Evolutionary conservation across 2,888 invertebrate genomes (phyloP), one percentile per base, ranked within the genome.

Genomic region (Phrixothrix hirtus): DNA sequence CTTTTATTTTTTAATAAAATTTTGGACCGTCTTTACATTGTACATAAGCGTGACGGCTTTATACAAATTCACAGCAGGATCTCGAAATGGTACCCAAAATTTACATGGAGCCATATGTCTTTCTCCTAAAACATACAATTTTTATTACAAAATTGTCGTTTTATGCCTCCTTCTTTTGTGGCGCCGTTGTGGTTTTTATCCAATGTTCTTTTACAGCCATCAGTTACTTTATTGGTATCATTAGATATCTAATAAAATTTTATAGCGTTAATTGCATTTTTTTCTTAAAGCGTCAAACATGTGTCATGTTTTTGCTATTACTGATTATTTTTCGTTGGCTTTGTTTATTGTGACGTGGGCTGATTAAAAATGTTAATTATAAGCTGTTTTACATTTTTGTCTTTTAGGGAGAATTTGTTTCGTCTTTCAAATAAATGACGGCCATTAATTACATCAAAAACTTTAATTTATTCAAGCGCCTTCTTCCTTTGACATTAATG

Each of bases 241-340:
- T 45, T 46, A 46, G 31, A 37, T 32, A 31, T 25, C 14, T 17
- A 45, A 37, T 26, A 46, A 46, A 36, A 29, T 15, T 3, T 46
- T 46, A 25, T n/a, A 14, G 46, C 26, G 14, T 38, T 46, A 46
- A 46, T 46, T 46, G 12, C 44, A 9, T 4, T 34, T 44, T 36
- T 25, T 17, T 43, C 34, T 25, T 35, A 2, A 26, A 34, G 34
- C 14, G 2, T 11, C 5, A 12, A 12, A 30, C 10, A 30, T 15
- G 10, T 15, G 7, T 5, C 10, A 30, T 4, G 4, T 7, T 34
- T 31, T 31, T 11, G n/a, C 7, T 31, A n/a, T n/a, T n/a, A n/a
- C n/a, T n/a, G n/a, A n/a, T n/a, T n/a, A n/a, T n/a, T n/a, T n/a
- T n/a, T n/a, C n/a, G n/a, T n/a, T n/a, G n/a, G n/a, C n/a, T n/a